Evolutionary conservation across 1,140 invertebrate species (phyloP).

Genomic region (Himalopsyche phryganea): DNA sequence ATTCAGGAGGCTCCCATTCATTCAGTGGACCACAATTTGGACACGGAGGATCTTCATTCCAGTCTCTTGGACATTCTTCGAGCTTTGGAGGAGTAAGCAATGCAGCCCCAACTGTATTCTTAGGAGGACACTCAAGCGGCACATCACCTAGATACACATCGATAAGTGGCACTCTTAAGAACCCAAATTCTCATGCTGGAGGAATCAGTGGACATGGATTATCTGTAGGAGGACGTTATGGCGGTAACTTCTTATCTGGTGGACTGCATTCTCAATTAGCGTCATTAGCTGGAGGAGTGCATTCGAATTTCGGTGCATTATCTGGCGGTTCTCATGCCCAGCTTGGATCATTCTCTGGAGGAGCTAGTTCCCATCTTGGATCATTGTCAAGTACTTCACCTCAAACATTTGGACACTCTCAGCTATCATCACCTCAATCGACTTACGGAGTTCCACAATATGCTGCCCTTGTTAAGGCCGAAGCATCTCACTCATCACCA

Average conservation of each 20-base stretch:
- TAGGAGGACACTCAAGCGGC: background rate
- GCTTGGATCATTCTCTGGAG: too few species aligned
- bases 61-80: background rate
- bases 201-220: background rate
- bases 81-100: conserved; percentile 7
- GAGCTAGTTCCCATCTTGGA: too few species aligned
- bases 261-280: background rate
- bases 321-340: conserved; percentile 8
- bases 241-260: background rate
- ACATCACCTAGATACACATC: conserved; percentile 25
- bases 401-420: conserved; percentile 26
- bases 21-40: conserved; percentile 8
- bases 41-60: conserved; percentile 11
- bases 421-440: conserved; percentile 18
- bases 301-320: background rate
- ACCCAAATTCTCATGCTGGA: background rate
- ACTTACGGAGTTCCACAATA: conserved; percentile 24
- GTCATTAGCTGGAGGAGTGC: conserved; percentile 1
- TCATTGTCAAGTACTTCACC: background rate
- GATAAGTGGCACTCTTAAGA: conserved; percentile 15
- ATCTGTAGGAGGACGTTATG: background rate
- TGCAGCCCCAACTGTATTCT: background rate
- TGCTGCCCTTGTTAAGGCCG: background rate
- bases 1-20: conserved; percentile 5
- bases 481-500: conserved; percentile 9